phyloP scores from a whole-genome alignment of 2,113 vertebrate genomes.

The Halichoerus grypus region DNA sequence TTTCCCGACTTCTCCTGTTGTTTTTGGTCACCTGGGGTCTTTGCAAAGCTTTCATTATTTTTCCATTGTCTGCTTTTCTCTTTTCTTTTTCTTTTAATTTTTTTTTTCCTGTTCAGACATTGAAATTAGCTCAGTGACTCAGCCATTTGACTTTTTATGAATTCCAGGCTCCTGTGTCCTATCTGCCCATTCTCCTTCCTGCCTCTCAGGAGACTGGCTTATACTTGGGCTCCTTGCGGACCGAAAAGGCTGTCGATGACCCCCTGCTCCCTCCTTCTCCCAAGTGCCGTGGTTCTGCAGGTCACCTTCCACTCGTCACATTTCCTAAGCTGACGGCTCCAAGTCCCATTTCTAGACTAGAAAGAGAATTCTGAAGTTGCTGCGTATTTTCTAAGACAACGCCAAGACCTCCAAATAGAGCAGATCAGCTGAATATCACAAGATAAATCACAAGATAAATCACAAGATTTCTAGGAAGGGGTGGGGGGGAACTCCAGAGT shows the following conservation, averaged over 20 bases:
- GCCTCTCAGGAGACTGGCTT: background rate
- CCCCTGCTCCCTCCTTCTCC: background rate
- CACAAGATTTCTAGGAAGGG: background rate
- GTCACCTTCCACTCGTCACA: background rate
- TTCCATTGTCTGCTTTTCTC: conserved; percentile 28
- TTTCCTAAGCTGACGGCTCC: background rate
- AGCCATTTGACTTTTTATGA: conserved; percentile 48
- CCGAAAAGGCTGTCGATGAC: background rate
- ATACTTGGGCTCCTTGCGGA: background rate
- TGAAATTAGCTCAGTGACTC: conserved; percentile 69
- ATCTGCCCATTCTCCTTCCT: background rate
- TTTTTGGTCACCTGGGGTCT: conserved; percentile 57
- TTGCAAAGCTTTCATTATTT: conserved; percentile 60
- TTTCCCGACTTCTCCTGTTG: background rate
- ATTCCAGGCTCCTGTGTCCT: background rate
- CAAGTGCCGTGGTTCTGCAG: rapidly evolving
- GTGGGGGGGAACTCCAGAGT: background rate
- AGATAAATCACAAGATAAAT: background rate
- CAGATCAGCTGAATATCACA: background rate
- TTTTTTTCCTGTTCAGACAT: background rate
- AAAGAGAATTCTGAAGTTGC: background rate
- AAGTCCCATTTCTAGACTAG: background rate
- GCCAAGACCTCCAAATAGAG: background rate
- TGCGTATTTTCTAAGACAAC: background rate
- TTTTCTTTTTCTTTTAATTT: background rate